A percentile compares a stretch with the other conserved stretches of the same genome.
These are phyloP conservation scores for Anguilla pacifica DNA, from an alignment of 2,797 vertebrate genomes.

Conservation along the genomic window DNA sequence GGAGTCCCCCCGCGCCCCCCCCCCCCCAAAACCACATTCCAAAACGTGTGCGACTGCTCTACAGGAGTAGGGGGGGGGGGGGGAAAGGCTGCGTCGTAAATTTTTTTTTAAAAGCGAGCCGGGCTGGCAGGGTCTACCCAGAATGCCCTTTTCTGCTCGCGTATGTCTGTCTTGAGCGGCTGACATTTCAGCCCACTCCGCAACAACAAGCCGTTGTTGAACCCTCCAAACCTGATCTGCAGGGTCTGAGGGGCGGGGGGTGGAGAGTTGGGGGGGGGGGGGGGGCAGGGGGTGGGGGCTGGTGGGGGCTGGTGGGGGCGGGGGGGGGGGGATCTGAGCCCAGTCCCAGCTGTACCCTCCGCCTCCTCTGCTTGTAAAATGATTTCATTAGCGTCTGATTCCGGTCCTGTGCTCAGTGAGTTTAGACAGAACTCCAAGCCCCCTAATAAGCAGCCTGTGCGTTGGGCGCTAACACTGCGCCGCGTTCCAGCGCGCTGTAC, in stretches of 20 bases:
- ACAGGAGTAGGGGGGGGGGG: not conserved
- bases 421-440: not conserved
- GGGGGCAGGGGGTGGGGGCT: too few species aligned
- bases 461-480: not conserved
- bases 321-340: too few species aligned
- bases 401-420: not conserved
- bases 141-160: not conserved
- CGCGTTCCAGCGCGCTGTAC: not conserved
- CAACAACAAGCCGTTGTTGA: not conserved
- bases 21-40: not conserved
- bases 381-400: conserved; percentile 12
- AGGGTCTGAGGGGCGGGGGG: not conserved
- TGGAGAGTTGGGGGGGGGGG: not conserved
- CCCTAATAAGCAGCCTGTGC: not conserved
- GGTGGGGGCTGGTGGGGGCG: not conserved
- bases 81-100: not conserved
- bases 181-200: not conserved
- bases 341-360: not conserved
- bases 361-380: not conserved
- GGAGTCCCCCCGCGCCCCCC: not conserved
- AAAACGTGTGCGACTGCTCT: conserved; percentile 9
- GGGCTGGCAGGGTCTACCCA: not conserved
- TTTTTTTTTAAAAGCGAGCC: not conserved
- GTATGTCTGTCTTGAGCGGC: not conserved
- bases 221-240: not conserved